phyloP scores from a whole-genome alignment of 2,797 vertebrate species.

The Cynodonichthys magdalenae region DNA sequence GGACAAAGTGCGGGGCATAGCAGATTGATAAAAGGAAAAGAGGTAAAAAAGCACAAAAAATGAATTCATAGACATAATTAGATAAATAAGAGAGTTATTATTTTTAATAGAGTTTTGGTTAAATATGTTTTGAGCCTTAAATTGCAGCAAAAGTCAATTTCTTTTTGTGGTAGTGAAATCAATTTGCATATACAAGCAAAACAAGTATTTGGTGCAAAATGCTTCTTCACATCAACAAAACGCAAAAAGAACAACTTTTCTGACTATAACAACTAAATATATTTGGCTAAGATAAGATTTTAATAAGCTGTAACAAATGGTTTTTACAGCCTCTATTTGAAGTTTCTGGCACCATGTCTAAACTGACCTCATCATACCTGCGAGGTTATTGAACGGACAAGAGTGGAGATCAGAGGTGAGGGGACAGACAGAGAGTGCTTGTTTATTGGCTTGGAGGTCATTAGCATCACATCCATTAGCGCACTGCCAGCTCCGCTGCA shows the following conservation, averaged over 20 bases:
- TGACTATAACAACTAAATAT: background rate
- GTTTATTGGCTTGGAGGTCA: slow-evolving; percentile 73
- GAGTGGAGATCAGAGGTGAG: slow-evolving; percentile 55
- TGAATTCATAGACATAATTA: slow-evolving; percentile 16
- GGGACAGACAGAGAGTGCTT: slow-evolving; percentile 35
- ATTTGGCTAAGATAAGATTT: background rate
- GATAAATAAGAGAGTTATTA: slow-evolving; percentile 2
- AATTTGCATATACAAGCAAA: background rate
- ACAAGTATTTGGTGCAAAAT: background rate
- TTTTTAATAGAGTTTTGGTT: slow-evolving; percentile 5
- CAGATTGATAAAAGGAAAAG: slow-evolving; percentile 56
- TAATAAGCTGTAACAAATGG: slow-evolving; percentile 3
- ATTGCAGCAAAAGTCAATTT: background rate
- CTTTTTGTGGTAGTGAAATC: slow-evolving; percentile 1
- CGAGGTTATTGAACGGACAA: slow-evolving; percentile 53
- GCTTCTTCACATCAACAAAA: background rate
- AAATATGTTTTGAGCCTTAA: background rate
- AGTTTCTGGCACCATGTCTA: slow-evolving; percentile 19
- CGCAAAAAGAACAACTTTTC: background rate
- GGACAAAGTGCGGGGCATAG: slow-evolving; percentile 47
- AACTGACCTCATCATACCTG: slow-evolving; percentile 46
- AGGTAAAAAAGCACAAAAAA: slow-evolving; percentile 35
- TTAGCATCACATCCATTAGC: slow-evolving; percentile 75
- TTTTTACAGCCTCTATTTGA: background rate
- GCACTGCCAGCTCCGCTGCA: slow-evolving; percentile 60